These are phyloP conservation scores for Octopus sinensis DNA, from an alignment of 1,140 invertebrate genomes.

Conservation along the genomic window DNA sequence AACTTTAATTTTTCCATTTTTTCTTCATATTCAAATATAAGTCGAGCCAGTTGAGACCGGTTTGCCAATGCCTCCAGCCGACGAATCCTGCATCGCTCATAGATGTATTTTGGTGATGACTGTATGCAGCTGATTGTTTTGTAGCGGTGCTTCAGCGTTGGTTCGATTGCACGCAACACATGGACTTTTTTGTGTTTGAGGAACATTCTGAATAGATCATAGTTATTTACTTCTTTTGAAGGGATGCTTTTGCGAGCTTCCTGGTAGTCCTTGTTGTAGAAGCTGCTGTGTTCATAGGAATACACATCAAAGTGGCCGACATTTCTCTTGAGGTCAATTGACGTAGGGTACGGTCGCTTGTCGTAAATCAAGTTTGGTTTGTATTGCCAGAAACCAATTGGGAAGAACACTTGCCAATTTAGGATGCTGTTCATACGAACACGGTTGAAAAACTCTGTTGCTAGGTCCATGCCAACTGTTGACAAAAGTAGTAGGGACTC, in stretches of 20 bases:
- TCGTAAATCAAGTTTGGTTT: constrained; percentile 54
- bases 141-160: constrained; percentile 66
- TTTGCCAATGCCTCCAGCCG: constrained; percentile 50
- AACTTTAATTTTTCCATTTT: constrained; percentile 21
- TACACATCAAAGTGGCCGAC: constrained; percentile 76
- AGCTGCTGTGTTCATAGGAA: constrained; percentile 72
- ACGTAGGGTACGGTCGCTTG: constrained; percentile 56
- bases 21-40: constrained; percentile 48
- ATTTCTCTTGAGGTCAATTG: constrained; percentile 73
- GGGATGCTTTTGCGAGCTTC: constrained; percentile 64
- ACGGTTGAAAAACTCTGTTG: constrained; percentile 76
- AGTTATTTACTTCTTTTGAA: constrained; percentile 25
- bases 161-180: constrained; percentile 71
- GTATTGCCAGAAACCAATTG: constrained; percentile 56
- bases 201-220: constrained; percentile 67
- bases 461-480: constrained; percentile 63
- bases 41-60: constrained; percentile 53
- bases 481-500: constrained; percentile 48
- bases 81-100: constrained; percentile 46
- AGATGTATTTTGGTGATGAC: constrained; percentile 28
- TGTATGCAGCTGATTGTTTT: constrained; percentile 55
- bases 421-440: constrained; percentile 56
- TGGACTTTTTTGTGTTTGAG: constrained; percentile 64
- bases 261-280: constrained; percentile 79
- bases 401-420: constrained; percentile 58